Evolutionary conservation across 2,888 invertebrate genomes (phyloP).

Genomic region (Callosobruchus maculatus): DNA sequence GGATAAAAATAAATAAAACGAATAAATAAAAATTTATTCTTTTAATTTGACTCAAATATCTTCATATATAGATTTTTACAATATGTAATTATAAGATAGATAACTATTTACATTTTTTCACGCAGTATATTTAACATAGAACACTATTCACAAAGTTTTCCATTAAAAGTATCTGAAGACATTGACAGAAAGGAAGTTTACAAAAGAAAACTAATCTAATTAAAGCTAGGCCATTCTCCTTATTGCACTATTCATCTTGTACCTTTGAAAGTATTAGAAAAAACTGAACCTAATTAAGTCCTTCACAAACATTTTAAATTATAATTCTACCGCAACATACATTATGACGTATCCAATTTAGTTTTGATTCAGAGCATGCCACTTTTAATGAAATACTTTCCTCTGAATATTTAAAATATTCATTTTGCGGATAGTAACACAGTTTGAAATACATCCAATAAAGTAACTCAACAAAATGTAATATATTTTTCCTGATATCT

Average conservation of each 20-base stretch:
- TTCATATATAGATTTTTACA: neutral
- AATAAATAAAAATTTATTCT: neutral
- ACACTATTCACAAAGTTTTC: neutral
- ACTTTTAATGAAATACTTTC: neutral
- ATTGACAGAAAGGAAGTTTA: neutral
- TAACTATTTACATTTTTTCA: neutral
- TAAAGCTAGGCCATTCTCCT: neutral
- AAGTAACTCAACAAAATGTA: neutral
- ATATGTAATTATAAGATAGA: neutral
- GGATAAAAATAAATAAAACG: neutral
- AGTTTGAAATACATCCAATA: neutral
- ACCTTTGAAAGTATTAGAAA: neutral
- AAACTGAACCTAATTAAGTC: neutral
- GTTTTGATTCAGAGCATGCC: neutral
- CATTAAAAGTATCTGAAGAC: neutral
- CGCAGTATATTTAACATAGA: neutral
- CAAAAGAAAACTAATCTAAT: neutral
- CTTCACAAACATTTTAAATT: neutral
- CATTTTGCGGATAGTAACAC: neutral
- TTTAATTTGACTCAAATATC: neutral
- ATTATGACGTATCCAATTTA: neutral
- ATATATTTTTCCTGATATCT: too few relatives aligned
- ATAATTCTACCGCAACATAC: neutral
- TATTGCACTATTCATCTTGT: neutral
- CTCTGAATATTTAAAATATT: neutral